Evolutionary conservation across 2,797 vertebrate species (phyloP).

Genomic region (Parambassis ranga): DNA sequence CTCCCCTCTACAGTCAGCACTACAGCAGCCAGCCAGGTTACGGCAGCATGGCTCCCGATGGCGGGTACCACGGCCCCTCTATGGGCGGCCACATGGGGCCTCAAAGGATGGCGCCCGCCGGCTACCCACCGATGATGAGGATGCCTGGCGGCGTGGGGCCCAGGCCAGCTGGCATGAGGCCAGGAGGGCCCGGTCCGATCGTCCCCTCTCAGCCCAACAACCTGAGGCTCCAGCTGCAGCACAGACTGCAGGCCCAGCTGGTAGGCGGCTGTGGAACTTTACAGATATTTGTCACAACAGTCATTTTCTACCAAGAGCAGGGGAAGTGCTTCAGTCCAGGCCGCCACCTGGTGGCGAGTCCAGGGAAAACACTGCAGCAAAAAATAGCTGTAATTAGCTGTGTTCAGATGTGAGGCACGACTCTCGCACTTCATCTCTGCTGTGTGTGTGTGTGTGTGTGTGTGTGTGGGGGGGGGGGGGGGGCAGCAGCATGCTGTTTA

Average conservation of each 20-base stretch:
- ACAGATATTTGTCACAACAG: no score
- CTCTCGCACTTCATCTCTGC: constrained; percentile 11
- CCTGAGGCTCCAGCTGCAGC: constrained; percentile 93
- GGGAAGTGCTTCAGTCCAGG: neutral
- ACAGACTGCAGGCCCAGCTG: constrained; percentile 95
- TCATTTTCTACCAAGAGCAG: no score
- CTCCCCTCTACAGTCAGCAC: constrained; percentile 85
- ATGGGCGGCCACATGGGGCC: constrained; percentile 80
- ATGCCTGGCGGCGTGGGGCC: constrained; percentile 78
- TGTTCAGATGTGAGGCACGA: constrained; percentile 12
- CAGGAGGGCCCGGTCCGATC: constrained; percentile 69
- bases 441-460: no score
- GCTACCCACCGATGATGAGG: constrained; percentile 84
- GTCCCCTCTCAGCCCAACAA: constrained; percentile 90
- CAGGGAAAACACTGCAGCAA: neutral
- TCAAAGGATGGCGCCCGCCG: constrained; percentile 78
- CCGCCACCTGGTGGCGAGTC: constrained; percentile 67
- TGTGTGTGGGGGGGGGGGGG: no score
- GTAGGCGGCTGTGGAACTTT: no score
- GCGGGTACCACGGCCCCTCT: constrained; percentile 81
- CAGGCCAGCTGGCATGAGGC: constrained; percentile 78
- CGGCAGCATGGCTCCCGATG: constrained; percentile 82
- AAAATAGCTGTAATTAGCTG: neutral
- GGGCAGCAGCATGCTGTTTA: no score
- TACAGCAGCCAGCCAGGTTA: constrained; percentile 85